A percentile compares a stretch with the other conserved stretches of the same genome.
These are phyloP conservation scores for Falcaria lacertinaria DNA, from an alignment of 2,888 invertebrate species.

Conservation along the genomic window DNA sequence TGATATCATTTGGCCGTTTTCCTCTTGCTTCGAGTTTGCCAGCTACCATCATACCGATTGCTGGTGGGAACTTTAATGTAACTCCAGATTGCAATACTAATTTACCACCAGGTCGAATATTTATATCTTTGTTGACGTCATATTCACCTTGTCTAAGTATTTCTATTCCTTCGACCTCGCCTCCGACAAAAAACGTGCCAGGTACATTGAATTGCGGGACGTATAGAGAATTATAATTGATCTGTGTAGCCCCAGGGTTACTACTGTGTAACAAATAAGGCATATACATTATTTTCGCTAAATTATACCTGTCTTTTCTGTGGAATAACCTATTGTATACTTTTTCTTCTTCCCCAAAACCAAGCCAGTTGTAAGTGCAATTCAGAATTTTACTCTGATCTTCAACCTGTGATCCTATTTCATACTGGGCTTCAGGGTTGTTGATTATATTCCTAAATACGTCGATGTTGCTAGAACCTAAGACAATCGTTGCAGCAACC, in stretches of 20 bases:
- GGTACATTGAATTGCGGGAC: conserved; percentile 88
- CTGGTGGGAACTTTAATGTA: conserved; percentile 92
- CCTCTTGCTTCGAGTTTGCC: conserved; percentile 93
- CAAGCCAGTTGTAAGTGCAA: conserved; percentile 96
- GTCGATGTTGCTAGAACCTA: conserved; percentile 94
- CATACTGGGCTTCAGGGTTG: conserved; percentile 94
- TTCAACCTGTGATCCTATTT: conserved; percentile 96
- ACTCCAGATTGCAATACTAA: conserved; percentile 93
- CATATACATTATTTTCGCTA: conserved; percentile 94
- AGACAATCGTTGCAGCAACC: conserved; percentile 94
- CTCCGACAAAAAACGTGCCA: conserved; percentile 88
- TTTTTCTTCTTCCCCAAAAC: conserved; percentile 85
- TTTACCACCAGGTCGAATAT: conserved; percentile 95
- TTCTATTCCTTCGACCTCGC: conserved; percentile 96
- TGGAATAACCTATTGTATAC: conserved; percentile 89
- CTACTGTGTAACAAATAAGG: conserved; percentile 95
- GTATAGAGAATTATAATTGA: conserved; percentile 86
- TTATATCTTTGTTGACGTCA: conserved; percentile 95
- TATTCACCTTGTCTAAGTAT: conserved; percentile 91
- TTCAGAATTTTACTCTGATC: conserved; percentile 97
- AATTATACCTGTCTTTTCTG: conserved; percentile 94
- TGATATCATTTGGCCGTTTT: conserved; percentile 87
- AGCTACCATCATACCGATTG: conserved; percentile 97
- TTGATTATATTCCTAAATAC: conserved; percentile 94
- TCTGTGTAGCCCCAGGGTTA: conserved; percentile 92